These are phyloP conservation scores for Epicauta chinensis DNA, from an alignment of 1,140 invertebrate species.

Conservation along the genomic window DNA sequence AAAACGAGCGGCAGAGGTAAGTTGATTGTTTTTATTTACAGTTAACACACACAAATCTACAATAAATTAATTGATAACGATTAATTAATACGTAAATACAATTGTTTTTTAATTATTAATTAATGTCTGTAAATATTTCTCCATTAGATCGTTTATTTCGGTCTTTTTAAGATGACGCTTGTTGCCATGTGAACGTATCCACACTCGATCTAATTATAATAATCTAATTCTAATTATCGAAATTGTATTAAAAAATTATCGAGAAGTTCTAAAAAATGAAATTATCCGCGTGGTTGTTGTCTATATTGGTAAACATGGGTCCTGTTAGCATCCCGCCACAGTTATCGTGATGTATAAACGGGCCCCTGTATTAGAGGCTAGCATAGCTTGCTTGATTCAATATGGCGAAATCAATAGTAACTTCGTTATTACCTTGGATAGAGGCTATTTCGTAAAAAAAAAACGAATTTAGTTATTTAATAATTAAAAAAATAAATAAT, in stretches of 20 bases:
- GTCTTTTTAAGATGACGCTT: constrained; percentile 15
- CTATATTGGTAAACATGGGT: constrained; percentile 27
- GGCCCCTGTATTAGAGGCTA: constrained; percentile 33
- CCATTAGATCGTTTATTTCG: background rate
- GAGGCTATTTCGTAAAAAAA: background rate
- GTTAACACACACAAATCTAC: background rate
- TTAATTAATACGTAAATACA: background rate
- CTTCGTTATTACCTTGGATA: background rate
- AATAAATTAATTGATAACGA: too few species aligned
- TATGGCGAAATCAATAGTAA: constrained; percentile 42
- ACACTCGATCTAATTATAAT: background rate
- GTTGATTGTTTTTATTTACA: constrained; percentile 38
- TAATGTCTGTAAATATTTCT: background rate
- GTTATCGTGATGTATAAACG: constrained; percentile 14
- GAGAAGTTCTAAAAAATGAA: background rate
- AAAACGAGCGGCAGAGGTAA: constrained; percentile 81
- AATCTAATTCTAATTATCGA: too few species aligned
- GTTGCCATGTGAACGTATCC: constrained; percentile 29
- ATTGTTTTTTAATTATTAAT: background rate
- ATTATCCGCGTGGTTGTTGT: too few species aligned
- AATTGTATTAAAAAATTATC: background rate
- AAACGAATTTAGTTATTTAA: too few species aligned
- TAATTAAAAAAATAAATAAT: too few species aligned
- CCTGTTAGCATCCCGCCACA: constrained; percentile 38
- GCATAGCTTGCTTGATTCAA: constrained; percentile 34